Conservation (phyloP, 2,888 invertebrate genomes). For the Archips crataeganus region DNA sequence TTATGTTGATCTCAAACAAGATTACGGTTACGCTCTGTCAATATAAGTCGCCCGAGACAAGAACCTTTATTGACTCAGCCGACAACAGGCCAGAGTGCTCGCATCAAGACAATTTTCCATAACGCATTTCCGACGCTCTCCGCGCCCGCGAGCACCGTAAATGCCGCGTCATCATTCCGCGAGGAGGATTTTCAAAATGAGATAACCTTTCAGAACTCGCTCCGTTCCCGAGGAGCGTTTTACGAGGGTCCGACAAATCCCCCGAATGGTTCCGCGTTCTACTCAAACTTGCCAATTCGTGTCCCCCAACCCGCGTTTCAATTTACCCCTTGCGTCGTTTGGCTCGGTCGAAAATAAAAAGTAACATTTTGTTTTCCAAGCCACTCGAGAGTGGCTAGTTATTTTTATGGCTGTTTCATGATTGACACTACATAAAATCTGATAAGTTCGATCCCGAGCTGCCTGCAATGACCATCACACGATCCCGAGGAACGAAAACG, state of each 20-base stretch:
- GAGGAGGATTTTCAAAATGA: slow-evolving; percentile 66
- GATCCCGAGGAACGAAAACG: slow-evolving; percentile 12
- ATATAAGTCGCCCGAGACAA: slow-evolving; percentile 45
- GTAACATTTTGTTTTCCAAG: slow-evolving; percentile 65
- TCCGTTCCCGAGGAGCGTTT: slow-evolving; percentile 66
- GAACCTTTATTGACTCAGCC: slow-evolving; percentile 53
- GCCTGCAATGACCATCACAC: slow-evolving; percentile 25
- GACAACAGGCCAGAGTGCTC: slow-evolving; percentile 51
- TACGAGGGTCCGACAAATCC: slow-evolving; percentile 76
- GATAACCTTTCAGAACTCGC: slow-evolving; percentile 60
- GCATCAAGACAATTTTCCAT: slow-evolving; percentile 57
- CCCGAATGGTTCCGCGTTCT: slow-evolving; percentile 60
- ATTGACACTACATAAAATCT: slow-evolving; percentile 41
- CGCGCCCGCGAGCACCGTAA: slow-evolving; percentile 48
- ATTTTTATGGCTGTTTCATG: slow-evolving; percentile 59
- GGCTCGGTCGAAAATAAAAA: slow-evolving; percentile 60
- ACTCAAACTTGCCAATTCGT: slow-evolving; percentile 66
- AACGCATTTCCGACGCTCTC: slow-evolving; percentile 50
- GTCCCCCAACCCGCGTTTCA: slow-evolving; percentile 69
- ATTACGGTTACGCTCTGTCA: slow-evolving; percentile 48
- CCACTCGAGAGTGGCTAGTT: slow-evolving; percentile 55
- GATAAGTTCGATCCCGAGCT: slow-evolving; percentile 31
- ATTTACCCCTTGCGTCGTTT: slow-evolving; percentile 70
- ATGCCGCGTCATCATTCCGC: slow-evolving; percentile 61
- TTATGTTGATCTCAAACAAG: slow-evolving; percentile 35